A percentile compares a stretch with the other conserved stretches of the same genome.
Evolutionary conservation across 2,888 invertebrate genomes (phyloP).

Genomic region (Noctuana brunneofusca): DNA sequence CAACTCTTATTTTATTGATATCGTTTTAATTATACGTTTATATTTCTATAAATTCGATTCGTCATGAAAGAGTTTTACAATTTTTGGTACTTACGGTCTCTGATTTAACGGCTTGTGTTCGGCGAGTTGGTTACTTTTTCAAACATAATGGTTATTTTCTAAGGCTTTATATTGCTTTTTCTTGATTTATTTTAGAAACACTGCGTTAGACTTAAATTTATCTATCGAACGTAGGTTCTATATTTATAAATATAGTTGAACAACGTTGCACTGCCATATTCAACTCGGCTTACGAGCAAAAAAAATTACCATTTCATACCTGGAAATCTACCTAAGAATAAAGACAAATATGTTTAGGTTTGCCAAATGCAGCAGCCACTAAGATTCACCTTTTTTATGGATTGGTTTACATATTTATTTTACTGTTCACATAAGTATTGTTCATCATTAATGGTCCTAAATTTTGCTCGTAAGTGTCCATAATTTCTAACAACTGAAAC

Average conservation of each 20-base stretch:
- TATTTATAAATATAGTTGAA: slow-evolving; percentile 22
- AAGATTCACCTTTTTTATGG: background rate
- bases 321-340: background rate
- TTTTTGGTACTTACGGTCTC: background rate
- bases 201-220: slow-evolving; percentile 18
- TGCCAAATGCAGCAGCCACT: background rate
- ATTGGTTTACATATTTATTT: background rate
- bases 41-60: slow-evolving; percentile 33
- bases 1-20: slow-evolving; percentile 19
- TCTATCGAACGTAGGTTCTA: slow-evolving; percentile 7
- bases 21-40: slow-evolving; percentile 30
- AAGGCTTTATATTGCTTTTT: background rate
- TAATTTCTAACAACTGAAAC: slow-evolving; percentile 12
- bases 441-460: background rate
- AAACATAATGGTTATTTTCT: background rate
- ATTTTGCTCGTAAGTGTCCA: slow-evolving; percentile 27
- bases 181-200: slow-evolving; percentile 12
- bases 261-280: slow-evolving; percentile 24
- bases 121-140: background rate
- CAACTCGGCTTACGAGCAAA: slow-evolving; percentile 26
- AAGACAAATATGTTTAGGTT: background rate
- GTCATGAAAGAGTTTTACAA: slow-evolving; percentile 17
- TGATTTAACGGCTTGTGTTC: background rate
- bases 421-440: background rate
- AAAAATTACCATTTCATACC: slow-evolving; percentile 7